Evolutionary conservation across 2,113 vertebrate genomes (phyloP), one percentile per base, ranked within the genome.

Genomic region (Tretioscincus oriximinensis): DNA sequence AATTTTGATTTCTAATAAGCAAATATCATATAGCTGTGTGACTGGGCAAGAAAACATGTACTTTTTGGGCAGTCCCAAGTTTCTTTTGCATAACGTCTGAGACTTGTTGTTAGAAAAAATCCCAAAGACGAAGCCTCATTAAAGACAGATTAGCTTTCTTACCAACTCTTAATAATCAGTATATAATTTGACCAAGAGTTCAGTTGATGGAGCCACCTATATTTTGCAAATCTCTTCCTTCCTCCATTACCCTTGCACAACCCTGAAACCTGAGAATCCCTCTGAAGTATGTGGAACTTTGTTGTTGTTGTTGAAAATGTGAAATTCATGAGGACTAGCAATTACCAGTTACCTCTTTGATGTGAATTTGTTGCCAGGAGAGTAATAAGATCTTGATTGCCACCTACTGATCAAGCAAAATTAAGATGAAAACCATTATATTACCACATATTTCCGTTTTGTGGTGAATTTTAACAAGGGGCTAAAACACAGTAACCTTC

Each of bases 211-310:
- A 75, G 73, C 41, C 73, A 70, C 49, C 65, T 10, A 67, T 26
- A 68, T 68, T 76, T 73, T 61, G 60, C 73, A 47, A 61, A 21
- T 4, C 12, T 58, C 54, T 58, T 58, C 14, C 54, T 5, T 58
- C 54, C 54, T 18, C 16, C 7, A 9, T 4, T 31, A 26, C 26
- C 49, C 35, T 12, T 9, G 16, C 70, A 35, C 22, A 66, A 28
- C 68, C 54, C 60, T 69, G 65, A 81, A 81, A 81, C 69, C 66
- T 60, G 66, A 81, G 65, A 76, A 69, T 81, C n/a, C 51, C 65
- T 75, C 65, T 75, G 71, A 81, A 81, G 49, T 75, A 31, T 35
- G 60, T 29, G 68, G 28, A 73, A 75, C 60, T 41, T 29, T 28
- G 69, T 76, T 60, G 14, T 51, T 51, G 51, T 51, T 58, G 35